Conservation (phyloP, 2,113 vertebrate genomes). For the Aphyosemion australe region DNA sequence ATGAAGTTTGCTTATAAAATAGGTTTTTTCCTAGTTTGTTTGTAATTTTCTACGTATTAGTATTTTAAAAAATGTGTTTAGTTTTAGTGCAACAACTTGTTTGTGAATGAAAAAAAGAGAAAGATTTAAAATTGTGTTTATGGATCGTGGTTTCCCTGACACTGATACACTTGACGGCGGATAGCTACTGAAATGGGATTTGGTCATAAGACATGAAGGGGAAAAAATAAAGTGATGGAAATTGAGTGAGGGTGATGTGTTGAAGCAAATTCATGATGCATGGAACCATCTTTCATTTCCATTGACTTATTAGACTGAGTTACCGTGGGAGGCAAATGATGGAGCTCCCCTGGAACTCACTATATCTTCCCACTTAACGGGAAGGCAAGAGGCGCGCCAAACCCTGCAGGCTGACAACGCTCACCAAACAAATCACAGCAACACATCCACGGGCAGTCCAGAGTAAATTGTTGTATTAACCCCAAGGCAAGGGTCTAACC, state of each 20-base stretch:
- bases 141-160: too few species aligned
- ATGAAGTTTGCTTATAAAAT: conserved; percentile 8
- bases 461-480: conserved; percentile 79
- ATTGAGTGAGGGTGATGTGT: conserved; percentile 45
- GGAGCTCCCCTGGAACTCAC: conserved; percentile 67
- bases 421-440: conserved; percentile 77
- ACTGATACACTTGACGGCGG: conserved; percentile 10
- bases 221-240: conserved; percentile 34
- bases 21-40: too few species aligned
- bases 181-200: conserved; percentile 21
- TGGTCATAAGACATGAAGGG: conserved; percentile 11
- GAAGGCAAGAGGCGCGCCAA: conserved; percentile 54
- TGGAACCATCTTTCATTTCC: conserved; percentile 61
- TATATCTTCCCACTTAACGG: conserved; percentile 72
- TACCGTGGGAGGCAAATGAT: conserved; percentile 66
- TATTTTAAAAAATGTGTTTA: too few species aligned
- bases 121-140: background rate
- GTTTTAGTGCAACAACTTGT: too few species aligned
- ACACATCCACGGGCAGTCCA: conserved; percentile 77
- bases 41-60: too few species aligned
- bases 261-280: conserved; percentile 57
- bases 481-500: conserved; percentile 73
- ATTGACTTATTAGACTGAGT: conserved; percentile 68
- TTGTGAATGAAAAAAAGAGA: too few species aligned
- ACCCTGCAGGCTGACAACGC: conserved; percentile 71